These are phyloP conservation scores for Leptatherina wallacei DNA, from an alignment of 2,797 vertebrate species.

Conservation along the genomic window DNA sequence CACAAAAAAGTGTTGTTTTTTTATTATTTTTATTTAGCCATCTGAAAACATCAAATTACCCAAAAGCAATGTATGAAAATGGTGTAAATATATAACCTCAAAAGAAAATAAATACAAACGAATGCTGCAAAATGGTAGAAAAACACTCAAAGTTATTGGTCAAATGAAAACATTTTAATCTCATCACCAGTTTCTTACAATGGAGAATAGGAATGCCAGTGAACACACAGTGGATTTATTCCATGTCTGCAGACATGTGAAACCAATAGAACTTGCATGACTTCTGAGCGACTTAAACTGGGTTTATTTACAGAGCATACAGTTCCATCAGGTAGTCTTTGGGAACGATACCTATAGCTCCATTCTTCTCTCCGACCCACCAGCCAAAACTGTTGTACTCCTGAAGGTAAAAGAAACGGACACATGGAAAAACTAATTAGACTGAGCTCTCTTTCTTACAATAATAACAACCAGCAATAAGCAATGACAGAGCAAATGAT, in stretches of 20 bases:
- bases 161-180: conserved; percentile 8
- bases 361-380: conserved; percentile 98
- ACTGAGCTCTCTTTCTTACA: not conserved
- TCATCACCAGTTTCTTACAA: conserved; percentile 3
- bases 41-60: conserved; percentile 12
- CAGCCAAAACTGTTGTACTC: conserved; percentile 96
- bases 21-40: conserved; percentile 23
- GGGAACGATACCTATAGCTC: conserved; percentile 95
- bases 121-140: conserved; percentile 12
- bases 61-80: conserved; percentile 32
- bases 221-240: not conserved
- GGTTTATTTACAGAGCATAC: conserved; percentile 87
- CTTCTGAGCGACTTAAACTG: conserved; percentile 57
- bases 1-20: conserved; percentile 30
- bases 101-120: conserved; percentile 54
- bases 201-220: not conserved
- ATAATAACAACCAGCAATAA: not conserved
- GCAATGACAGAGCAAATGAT: not conserved
- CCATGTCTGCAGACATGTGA: not conserved
- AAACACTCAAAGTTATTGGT: conserved; percentile 8
- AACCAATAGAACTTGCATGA: not conserved
- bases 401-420: conserved; percentile 78
- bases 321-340: conserved; percentile 95
- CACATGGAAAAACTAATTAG: conserved; percentile 8
- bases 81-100: not conserved